Evolutionary conservation across 2,888 invertebrate species (phyloP).

Genomic region (Drosophila eohydei): DNA sequence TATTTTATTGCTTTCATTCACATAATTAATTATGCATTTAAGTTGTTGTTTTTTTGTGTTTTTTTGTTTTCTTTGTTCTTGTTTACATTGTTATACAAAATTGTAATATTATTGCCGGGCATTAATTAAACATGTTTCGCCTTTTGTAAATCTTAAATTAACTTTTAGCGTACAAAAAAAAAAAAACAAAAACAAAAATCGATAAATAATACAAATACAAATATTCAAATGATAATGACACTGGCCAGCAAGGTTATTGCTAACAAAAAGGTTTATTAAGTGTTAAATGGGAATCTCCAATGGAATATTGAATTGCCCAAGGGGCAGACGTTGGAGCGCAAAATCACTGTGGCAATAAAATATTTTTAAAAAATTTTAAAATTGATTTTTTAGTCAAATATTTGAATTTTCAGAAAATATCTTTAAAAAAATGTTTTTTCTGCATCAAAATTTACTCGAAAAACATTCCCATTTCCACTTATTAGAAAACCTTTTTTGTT

Average conservation of each 20-base stretch:
- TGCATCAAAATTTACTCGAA: too few relatives aligned
- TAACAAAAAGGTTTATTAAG: neutral
- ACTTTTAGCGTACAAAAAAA: slow-evolving; percentile 30
- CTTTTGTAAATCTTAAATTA: slow-evolving; percentile 38
- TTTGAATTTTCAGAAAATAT: too few relatives aligned
- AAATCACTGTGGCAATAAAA: neutral
- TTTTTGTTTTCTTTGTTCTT: slow-evolving; percentile 8
- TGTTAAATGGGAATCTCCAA: neutral
- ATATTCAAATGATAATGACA: slow-evolving; percentile 31
- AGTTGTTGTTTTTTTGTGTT: slow-evolving; percentile 5
- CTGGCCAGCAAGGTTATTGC: neutral
- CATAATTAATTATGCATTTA: slow-evolving; percentile 61
- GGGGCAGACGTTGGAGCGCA: neutral
- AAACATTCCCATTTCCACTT: neutral
- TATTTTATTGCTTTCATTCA: slow-evolving; percentile 73
- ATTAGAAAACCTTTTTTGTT: neutral
- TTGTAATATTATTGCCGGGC: slow-evolving; percentile 77
- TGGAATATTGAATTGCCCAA: neutral
- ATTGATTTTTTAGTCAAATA: neutral
- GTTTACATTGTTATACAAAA: slow-evolving; percentile 77
- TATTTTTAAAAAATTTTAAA: neutral
- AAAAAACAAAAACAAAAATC: slow-evolving; percentile 32
- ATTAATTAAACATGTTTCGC: slow-evolving; percentile 56
- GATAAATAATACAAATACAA: slow-evolving; percentile 33
- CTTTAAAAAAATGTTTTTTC: neutral